Conservation (phyloP, 2,113 vertebrate species). For the Clarias macrocephalus region DNA sequence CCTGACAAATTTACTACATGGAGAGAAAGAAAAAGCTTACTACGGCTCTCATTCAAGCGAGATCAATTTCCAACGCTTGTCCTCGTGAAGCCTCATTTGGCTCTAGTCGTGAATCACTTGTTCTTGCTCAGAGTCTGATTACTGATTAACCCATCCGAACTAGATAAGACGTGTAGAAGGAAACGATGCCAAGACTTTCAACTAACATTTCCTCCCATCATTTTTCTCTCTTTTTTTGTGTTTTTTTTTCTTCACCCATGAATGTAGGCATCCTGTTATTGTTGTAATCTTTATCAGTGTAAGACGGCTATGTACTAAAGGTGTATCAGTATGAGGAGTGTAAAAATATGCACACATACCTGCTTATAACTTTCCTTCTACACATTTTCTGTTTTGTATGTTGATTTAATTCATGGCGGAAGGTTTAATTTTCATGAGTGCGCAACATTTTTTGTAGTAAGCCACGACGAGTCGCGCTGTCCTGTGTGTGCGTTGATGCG, state of each 20-base stretch:
- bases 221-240: too few relatives aligned
- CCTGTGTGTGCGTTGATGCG: too few relatives aligned
- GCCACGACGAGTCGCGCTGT: too few relatives aligned
- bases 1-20: not conserved
- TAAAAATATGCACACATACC: too few relatives aligned
- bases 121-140: not conserved
- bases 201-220: not conserved
- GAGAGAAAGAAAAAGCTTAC: not conserved
- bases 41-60: not conserved
- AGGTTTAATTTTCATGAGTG: too few relatives aligned
- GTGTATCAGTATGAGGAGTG: not conserved
- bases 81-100: not conserved
- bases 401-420: too few relatives aligned
- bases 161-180: not conserved
- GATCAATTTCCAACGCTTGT: not conserved
- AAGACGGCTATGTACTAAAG: not conserved
- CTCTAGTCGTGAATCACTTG: not conserved
- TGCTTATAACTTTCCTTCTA: too few relatives aligned
- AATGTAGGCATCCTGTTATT: not conserved
- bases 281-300: not conserved
- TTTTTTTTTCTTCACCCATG: too few relatives aligned
- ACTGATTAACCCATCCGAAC: not conserved
- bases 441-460: too few relatives aligned
- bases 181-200: not conserved
- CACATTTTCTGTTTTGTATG: too few relatives aligned